Percentiles rank a stretch among this genome's conserved stretches.
phyloP scores from a whole-genome alignment of 2,888 invertebrate genomes.

The Phyllotreta striolata region DNA sequence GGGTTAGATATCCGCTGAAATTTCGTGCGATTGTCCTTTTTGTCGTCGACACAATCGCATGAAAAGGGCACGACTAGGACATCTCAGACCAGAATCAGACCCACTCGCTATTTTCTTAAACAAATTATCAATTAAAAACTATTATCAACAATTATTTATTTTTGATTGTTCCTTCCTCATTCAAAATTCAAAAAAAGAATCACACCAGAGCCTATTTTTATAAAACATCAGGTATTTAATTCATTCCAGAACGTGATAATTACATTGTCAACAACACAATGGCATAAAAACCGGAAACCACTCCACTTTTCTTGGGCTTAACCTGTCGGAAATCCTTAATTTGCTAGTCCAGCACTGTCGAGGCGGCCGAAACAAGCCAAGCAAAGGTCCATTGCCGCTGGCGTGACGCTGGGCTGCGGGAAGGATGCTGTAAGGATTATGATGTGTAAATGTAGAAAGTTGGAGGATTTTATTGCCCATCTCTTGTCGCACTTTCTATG shows the following conservation, averaged over 20 bases:
- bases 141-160: too few species aligned
- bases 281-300: too few species aligned
- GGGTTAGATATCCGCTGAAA: constrained; percentile 31
- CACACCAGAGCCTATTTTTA: too few species aligned
- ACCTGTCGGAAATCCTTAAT: not conserved
- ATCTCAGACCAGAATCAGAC: not conserved
- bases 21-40: constrained; percentile 36
- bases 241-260: too few species aligned
- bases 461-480: constrained; percentile 44
- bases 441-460: constrained; percentile 47
- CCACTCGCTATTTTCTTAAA: not conserved
- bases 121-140: too few species aligned
- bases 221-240: too few species aligned
- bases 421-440: constrained; percentile 41
- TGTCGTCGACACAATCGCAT: constrained; percentile 35
- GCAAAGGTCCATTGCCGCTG: not conserved
- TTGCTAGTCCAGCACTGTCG: constrained; percentile 17
- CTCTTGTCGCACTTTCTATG: constrained; percentile 33
- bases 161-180: too few species aligned
- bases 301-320: too few species aligned
- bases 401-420: not conserved
- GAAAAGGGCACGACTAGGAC: constrained; percentile 20
- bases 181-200: too few species aligned
- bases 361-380: constrained; percentile 8
- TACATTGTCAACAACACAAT: too few species aligned